Percentiles rank a stretch among this genome's conserved stretches.
These are phyloP conservation scores for Epirrhoe alternata DNA, from an alignment of 2,888 invertebrate genomes.

Conservation along the genomic window DNA sequence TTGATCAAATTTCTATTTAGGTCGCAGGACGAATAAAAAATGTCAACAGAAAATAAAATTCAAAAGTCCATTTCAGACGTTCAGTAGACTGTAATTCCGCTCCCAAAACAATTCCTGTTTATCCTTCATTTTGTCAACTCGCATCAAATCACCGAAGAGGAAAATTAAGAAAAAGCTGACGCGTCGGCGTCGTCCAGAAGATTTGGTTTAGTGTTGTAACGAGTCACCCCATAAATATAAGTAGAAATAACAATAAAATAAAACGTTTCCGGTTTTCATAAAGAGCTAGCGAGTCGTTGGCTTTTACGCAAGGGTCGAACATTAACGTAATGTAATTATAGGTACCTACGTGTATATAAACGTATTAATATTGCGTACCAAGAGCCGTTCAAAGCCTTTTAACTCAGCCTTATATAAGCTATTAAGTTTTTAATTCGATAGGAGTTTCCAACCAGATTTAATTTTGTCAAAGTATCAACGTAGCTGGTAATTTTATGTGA, in stretches of 20 bases:
- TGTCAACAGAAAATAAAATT: background rate
- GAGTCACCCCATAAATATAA: constrained; percentile 54
- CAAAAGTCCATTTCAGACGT: background rate
- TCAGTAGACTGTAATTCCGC: constrained; percentile 3
- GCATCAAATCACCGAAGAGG: constrained; percentile 34
- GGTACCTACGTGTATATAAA: constrained; percentile 39
- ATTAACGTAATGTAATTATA: constrained; percentile 66
- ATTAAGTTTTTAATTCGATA: constrained; percentile 16
- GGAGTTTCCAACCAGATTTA: background rate
- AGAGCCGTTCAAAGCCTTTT: constrained; percentile 27
- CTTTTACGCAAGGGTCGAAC: constrained; percentile 69
- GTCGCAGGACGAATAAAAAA: too few relatives aligned
- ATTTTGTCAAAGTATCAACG: constrained; percentile 2
- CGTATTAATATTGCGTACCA: constrained; percentile 28
- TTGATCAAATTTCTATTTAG: too few relatives aligned
- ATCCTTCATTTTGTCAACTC: constrained; percentile 27
- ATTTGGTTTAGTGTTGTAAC: constrained; percentile 43
- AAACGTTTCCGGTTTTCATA: constrained; percentile 70
- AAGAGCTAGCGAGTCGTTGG: constrained; percentile 64
- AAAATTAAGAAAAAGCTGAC: constrained; percentile 36
- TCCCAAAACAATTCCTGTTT: constrained; percentile 26
- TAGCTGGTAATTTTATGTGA: constrained; percentile 1
- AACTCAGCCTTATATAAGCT: constrained; percentile 25
- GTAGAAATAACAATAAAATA: constrained; percentile 72
- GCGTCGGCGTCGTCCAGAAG: constrained; percentile 26